Conservation (phyloP, 2,888 invertebrate genomes). For the Leucania comma region DNA sequence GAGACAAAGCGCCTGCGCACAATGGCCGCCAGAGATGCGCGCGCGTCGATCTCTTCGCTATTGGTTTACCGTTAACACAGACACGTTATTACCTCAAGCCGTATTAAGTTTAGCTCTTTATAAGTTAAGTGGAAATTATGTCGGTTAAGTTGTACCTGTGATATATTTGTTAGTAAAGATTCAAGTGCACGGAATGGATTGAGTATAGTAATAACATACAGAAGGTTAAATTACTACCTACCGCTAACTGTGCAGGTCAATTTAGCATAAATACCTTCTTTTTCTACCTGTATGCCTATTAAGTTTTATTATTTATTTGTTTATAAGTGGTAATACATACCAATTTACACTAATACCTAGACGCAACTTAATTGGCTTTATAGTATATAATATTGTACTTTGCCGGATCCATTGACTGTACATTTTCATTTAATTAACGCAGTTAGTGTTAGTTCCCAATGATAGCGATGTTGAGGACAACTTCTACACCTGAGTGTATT, state of each 20-base stretch:
- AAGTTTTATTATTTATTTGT: no score
- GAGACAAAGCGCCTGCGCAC: conserved; percentile 60
- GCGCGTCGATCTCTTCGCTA: conserved; percentile 32
- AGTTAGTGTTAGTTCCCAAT: no score
- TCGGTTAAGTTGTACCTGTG: not conserved
- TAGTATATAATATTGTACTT: not conserved
- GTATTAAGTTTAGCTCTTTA: conserved; percentile 3
- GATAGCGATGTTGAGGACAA: no score
- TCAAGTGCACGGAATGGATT: not conserved
- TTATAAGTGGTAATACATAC: no score
- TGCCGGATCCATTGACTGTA: not conserved
- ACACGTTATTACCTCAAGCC: not conserved
- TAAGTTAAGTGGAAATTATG: conserved; percentile 21
- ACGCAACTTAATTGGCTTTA: not conserved
- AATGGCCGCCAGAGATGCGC: conserved; percentile 45
- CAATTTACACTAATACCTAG: not conserved
- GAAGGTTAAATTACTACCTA: no score
- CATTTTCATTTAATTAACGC: no score
- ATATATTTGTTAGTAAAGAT: not conserved
- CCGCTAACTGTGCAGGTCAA: not conserved
- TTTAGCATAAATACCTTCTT: not conserved
- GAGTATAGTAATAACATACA: not conserved
- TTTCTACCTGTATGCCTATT: no score
- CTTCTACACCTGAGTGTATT: no score
- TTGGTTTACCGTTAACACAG: conserved; percentile 12